A percentile compares a stretch with the other conserved stretches of the same genome.
phyloP scores from a whole-genome alignment of 2,113 vertebrate species.

The Zosterops lateralis region DNA sequence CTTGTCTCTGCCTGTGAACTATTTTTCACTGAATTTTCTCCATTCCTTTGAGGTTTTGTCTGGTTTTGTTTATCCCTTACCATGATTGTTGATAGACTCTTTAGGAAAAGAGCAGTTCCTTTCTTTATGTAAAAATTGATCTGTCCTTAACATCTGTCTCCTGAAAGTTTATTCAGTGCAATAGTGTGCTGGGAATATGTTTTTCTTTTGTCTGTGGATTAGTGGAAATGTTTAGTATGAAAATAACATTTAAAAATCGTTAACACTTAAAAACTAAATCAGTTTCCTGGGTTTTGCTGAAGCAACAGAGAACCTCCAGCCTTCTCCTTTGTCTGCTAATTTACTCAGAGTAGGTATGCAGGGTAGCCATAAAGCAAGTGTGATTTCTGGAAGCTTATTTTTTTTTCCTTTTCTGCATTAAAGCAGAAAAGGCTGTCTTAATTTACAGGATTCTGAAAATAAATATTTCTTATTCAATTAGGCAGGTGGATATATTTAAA shows the following conservation, averaged over 20 bases:
- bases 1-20: neutral
- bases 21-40: slow-evolving; percentile 8
- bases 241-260: slow-evolving; percentile 9
- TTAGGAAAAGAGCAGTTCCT: neutral
- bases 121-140: neutral
- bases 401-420: neutral
- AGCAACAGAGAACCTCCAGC: neutral
- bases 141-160: neutral
- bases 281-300: neutral
- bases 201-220: neutral
- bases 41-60: neutral
- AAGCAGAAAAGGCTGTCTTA: neutral
- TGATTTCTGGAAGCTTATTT: neutral
- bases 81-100: neutral
- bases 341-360: neutral
- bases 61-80: neutral
- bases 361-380: neutral
- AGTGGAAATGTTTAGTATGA: neutral
- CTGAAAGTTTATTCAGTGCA: neutral
- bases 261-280: neutral
- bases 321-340: neutral
- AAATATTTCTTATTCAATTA: neutral
- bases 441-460: neutral
- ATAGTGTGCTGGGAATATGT: neutral
- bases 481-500: neutral